phyloP scores from a whole-genome alignment of 2,113 vertebrate genomes.

The Platysternon megacephalum region DNA sequence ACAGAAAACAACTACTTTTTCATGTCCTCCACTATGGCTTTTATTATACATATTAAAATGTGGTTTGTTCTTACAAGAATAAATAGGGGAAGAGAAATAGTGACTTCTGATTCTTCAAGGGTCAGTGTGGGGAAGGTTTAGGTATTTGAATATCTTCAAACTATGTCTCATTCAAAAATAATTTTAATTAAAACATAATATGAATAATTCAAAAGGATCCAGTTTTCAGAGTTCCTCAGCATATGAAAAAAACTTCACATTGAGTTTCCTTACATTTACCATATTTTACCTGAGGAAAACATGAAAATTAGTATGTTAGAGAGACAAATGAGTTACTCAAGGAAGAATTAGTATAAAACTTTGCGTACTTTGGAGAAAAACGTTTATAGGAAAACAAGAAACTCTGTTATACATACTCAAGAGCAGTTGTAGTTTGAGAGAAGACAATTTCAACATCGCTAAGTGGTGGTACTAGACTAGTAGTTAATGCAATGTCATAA shows the following conservation, averaged over 20 bases:
- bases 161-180: background rate
- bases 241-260: background rate
- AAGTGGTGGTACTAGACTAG: conserved; percentile 69
- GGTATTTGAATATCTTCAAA: background rate
- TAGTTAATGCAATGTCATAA: conserved; percentile 71
- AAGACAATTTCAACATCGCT: conserved; percentile 55
- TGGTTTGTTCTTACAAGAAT: background rate
- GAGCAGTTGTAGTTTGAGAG: conserved; percentile 42
- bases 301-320: background rate
- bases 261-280: background rate
- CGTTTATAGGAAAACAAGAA: background rate
- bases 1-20: background rate
- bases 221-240: background rate
- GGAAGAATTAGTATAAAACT: background rate
- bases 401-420: background rate
- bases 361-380: background rate
- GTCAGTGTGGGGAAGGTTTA: fast-evolving
- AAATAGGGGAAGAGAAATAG: background rate
- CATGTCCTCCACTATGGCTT: background rate
- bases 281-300: background rate
- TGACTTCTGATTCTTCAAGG: background rate
- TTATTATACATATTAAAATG: background rate
- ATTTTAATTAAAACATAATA: background rate
- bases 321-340: background rate
- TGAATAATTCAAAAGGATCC: background rate